A percentile compares a stretch with the other conserved stretches of the same genome.
Conservation (phyloP, 1,140 invertebrate species). For the Drosophila chauvacae region DNA sequence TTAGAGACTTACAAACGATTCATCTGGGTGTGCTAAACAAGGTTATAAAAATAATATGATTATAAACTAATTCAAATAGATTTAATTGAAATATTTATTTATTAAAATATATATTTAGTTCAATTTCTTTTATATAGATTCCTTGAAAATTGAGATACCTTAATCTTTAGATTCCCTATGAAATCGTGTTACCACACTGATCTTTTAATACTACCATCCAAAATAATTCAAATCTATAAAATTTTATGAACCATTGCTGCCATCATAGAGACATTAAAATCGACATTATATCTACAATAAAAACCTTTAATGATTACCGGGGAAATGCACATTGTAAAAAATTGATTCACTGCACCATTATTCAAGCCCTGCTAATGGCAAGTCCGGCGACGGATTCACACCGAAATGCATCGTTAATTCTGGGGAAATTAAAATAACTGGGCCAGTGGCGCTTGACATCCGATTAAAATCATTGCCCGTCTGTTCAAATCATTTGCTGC, state of each 20-base stretch:
- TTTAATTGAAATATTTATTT: neutral
- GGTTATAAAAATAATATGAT: neutral
- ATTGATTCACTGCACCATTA: neutral
- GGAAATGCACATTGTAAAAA: slow-evolving; percentile 19
- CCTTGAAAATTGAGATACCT: neutral
- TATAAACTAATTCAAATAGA: neutral
- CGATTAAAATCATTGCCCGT: slow-evolving; percentile 46
- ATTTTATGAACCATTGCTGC: neutral
- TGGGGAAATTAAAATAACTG: slow-evolving; percentile 75
- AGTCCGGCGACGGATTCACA: slow-evolving; percentile 26
- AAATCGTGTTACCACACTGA: neutral
- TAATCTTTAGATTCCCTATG: neutral
- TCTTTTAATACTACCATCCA: neutral
- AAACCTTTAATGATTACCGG: neutral
- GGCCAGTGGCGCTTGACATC: slow-evolving; percentile 71
- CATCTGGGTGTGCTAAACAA: neutral
- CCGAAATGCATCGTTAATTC: slow-evolving; percentile 66
- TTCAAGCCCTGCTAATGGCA: slow-evolving; percentile 19
- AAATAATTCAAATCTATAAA: neutral
- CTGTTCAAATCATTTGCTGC: slow-evolving; percentile 24
- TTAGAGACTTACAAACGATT: too few species aligned
- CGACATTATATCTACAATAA: too few species aligned
- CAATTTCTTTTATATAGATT: neutral
- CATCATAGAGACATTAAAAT: slow-evolving; percentile 9
- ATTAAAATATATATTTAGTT: too few species aligned